Conservation (phyloP, 2,888 invertebrate genomes). For the Trimorus sp. region DNA sequence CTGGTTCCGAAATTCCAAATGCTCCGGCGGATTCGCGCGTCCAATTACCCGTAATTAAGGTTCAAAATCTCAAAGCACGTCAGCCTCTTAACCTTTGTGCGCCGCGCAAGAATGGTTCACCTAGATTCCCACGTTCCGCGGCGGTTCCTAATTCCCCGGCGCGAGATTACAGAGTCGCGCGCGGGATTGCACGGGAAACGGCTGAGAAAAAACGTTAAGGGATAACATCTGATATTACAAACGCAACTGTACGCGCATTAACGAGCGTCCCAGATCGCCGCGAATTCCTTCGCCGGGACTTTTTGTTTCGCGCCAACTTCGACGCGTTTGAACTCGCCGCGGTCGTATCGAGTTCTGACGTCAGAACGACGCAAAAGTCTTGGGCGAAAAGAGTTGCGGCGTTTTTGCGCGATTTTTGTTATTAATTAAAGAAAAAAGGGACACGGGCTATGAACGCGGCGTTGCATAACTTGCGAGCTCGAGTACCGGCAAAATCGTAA, state of each 20-base stretch:
- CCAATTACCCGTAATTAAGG: slow-evolving; percentile 28
- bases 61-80: slow-evolving; percentile 29
- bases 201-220: slow-evolving; percentile 49
- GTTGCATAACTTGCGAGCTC: too few relatives aligned
- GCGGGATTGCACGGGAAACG: slow-evolving; percentile 37
- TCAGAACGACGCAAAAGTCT: not conserved
- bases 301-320: slow-evolving; percentile 28
- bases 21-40: too few relatives aligned
- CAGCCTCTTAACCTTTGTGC: slow-evolving; percentile 44
- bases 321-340: not conserved
- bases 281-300: slow-evolving; percentile 30
- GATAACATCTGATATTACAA: slow-evolving; percentile 60
- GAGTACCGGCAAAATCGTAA: too few relatives aligned
- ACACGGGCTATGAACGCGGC: too few relatives aligned
- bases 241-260: slow-evolving; percentile 48
- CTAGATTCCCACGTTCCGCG: slow-evolving; percentile 48
- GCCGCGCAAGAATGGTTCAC: slow-evolving; percentile 45
- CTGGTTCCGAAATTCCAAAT: too few relatives aligned
- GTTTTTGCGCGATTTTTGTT: not conserved
- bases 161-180: slow-evolving; percentile 6
- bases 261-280: slow-evolving; percentile 38
- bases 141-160: slow-evolving; percentile 42
- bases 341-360: not conserved
- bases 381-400: too few relatives aligned
- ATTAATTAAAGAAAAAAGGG: not conserved